Evolutionary conservation across 2,888 invertebrate species (phyloP), one percentile per base, ranked within the genome.

Genomic region (Philopedon plagiatum): DNA sequence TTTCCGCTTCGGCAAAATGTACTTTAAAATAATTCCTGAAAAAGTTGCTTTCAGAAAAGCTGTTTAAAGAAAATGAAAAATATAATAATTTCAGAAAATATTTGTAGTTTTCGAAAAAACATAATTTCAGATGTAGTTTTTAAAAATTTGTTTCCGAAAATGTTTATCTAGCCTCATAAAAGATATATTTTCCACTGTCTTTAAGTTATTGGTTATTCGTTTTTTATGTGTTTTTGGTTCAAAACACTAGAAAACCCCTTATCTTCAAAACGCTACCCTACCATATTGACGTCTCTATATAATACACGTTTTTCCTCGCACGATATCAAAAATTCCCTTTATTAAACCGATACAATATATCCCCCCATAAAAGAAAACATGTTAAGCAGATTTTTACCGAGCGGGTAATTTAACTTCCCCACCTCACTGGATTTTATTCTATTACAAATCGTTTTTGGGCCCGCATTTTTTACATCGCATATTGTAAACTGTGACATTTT

Each of bases 401-500:
- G 15, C 70, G 63, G 37, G 58, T 32, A 58, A 62, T 58, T 51
- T 64, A 58, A 56, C 64, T 64, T 64, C 70, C 64, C 57, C 70
- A 64, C 70, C 51, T 70, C 70, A 58, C 37, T 70, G 70, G 29
- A 62, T 64, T 70, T 70, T 58, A 70, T 70, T 64, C 58, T 70
- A 64, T 64, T 70, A 70, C 63, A 64, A 64, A 70, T 70, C 63
- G 69, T 32, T 63, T 58, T 64, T 58, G 57, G 58, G 58, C 57
- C 8, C 26, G 23, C 37, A 64, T 70, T 70, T 70, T 70, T 70
- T 69, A 62, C 69, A 57, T 49, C 46, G 29, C 60, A 70, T 64
- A 60, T 64, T 70, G 58, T 70, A 70, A 70, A 70, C 51, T 70
- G 70, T 29, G 63, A 58, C 64, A 51, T 62, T 70, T 70, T 70